phyloP scores from a whole-genome alignment of 2,113 vertebrate species.

The Thryonomys swinderianus region DNA sequence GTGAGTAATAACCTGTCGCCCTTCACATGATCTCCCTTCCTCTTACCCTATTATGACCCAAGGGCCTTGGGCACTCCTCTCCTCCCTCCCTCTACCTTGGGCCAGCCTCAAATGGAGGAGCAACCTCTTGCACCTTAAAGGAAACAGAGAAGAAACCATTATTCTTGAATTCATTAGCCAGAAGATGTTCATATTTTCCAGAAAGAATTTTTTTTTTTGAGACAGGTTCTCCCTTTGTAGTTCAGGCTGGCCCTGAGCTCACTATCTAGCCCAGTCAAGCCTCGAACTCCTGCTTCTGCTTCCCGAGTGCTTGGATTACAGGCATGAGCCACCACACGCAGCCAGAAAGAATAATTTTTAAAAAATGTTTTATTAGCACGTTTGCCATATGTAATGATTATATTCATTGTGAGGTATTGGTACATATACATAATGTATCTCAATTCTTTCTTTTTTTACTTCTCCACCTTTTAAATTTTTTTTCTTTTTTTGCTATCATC shows the following conservation, averaged over 20 bases:
- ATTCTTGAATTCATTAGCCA: not conserved
- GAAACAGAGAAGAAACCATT: not conserved
- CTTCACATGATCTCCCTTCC: not conserved
- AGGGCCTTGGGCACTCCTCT: not conserved
- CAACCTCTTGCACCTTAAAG: not conserved
- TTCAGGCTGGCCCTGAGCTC: too few relatives aligned
- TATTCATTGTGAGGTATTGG: not conserved
- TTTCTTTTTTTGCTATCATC: not conserved
- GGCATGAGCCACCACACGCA: too few relatives aligned
- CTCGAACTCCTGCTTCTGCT: too few relatives aligned
- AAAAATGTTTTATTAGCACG: not conserved
- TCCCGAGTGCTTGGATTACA: too few relatives aligned
- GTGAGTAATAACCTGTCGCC: not conserved
- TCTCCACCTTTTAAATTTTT: not conserved
- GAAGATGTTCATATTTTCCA: not conserved
- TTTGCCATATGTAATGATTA: too few relatives aligned
- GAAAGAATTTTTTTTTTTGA: too few relatives aligned
- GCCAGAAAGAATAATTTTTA: too few relatives aligned
- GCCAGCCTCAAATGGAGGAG: not conserved
- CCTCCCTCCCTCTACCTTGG: not conserved
- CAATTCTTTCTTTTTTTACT: not conserved
- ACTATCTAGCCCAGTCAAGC: too few relatives aligned
- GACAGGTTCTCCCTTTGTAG: too few relatives aligned
- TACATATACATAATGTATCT: not conserved
- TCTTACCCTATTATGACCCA: not conserved